Base-by-base conservation (phyloP, 2,888 invertebrate genomes). In the Sericinus montela region DNA sequence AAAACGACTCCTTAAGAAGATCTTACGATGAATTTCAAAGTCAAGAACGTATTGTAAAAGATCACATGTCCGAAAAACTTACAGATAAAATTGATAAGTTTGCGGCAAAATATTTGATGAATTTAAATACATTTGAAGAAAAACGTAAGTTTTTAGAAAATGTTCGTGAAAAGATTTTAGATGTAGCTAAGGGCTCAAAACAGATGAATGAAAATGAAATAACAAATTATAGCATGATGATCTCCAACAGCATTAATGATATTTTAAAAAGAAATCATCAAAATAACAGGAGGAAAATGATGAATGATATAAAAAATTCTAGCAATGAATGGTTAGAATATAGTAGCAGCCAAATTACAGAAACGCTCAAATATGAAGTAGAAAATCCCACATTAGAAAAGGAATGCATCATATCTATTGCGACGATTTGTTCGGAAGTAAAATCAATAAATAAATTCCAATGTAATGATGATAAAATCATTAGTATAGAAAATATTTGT, bases 401-500 rank as follows among this genome's bases (percentile, higher is more conserved):
- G 29, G 45, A 54, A 32, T 56, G 56, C 19, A 30, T 50, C 15
- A 34, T 32, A 16, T 40, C 61, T 23, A 53, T 69, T 25, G 51
- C 62, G 11, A 55, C 60, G 39, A 63, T 65, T 34, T 84, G 85
- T 54, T 25, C 48, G 3, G 60, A 65, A 34, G 66, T 84, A 34
- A 60, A 65, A 54, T 44, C 53, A n/a, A 58, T 85, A 41, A 68
- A 69, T 55, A 61, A 57, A 51, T 59, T 79, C 30, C 52, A 56
- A 28, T 86, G 85, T 58, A 51, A 50, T 8, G 59, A 63, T 42
- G 61, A 65, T 39, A 58, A 45, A 28, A 52, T 47, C 32, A 42
- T 81, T 30, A 49, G 65, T 6, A 52, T 82, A 37, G 60, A 65
- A 43, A 68, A 73, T 48, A 56, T 86, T 16, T 86, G 85, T 52